phyloP scores from a whole-genome alignment of 2,113 vertebrate species.

The Phoxinus phoxinus region DNA sequence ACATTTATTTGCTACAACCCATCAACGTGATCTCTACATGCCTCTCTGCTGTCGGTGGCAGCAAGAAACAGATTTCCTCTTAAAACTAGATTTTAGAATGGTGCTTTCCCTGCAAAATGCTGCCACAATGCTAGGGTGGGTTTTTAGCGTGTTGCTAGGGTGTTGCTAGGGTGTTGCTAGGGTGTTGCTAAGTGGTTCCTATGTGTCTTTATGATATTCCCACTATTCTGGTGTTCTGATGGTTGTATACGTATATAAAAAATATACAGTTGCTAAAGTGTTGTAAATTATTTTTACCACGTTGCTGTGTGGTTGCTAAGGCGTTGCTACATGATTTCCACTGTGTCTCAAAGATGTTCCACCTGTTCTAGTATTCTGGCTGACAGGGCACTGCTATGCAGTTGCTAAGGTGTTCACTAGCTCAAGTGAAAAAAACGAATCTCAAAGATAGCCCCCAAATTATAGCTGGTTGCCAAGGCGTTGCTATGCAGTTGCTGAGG shows the following conservation, averaged over 20 bases:
- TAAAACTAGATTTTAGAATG: constrained; percentile 1
- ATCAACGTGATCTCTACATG: constrained; percentile 14
- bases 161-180: constrained; percentile 6
- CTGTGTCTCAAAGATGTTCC: not conserved
- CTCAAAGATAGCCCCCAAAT: not conserved
- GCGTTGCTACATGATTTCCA: not conserved
- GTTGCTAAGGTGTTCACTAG: not conserved
- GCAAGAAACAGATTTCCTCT: not conserved
- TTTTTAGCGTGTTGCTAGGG: not conserved
- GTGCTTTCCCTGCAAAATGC: not conserved
- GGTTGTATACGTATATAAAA: too few species aligned
- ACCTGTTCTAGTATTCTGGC: not conserved
- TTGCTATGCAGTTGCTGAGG: not conserved
- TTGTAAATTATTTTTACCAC: not conserved
- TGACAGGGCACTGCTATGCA: not conserved
- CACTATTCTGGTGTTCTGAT: not conserved
- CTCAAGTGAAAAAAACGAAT: not conserved
- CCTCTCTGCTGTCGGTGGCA: constrained; percentile 22
- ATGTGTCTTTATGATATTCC: not conserved
- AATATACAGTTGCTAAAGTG: not conserved
- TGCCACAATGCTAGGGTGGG: not conserved
- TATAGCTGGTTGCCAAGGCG: not conserved
- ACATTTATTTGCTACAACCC: constrained; percentile 35
- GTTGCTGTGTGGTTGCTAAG: not conserved
- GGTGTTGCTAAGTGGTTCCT: not conserved